Base-by-base conservation (phyloP, 2,797 vertebrate genomes). In the Fistularia tabacaria region DNA sequence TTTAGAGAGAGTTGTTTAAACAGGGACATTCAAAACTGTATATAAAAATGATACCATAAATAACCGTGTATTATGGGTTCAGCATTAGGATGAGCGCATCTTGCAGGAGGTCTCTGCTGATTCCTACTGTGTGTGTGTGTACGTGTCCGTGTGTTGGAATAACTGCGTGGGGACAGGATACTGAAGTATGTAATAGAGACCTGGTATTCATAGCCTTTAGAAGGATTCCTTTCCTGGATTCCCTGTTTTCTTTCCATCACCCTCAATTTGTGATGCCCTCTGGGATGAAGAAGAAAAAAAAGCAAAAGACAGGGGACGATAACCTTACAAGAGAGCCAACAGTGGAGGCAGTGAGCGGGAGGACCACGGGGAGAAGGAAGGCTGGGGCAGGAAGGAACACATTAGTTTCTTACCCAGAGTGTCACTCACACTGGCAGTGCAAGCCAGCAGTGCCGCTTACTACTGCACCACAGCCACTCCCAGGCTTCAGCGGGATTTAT, bases 181-280 rank as follows among this genome's bases (percentile, higher is more conserved):
- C 43, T 74, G 73, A 73, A 76, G 75, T 82, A 69, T 51, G 51
- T 82, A 88, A 87, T 81, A 71, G 79, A 82, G 71, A 82, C 77
- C 76, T 40, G 48, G 62, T 58, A 70, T 77, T 81, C 61, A 49
- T 46, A 62, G 69, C 53, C 5, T 74, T n/a, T 59, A 69, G 66
- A 80, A 74, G 57, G 78, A 84, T 68, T 62, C 67, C 66, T 82
- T 59, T 71, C 48, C 76, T 45, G 59, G 36, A 12, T 13, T 46
- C 56, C 13, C 57, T 39, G 49, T 57, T 52, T 42, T 60, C 57
- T 61, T 56, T 55, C 39, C 43, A 45, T 73, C 62, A 49, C 46
- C 39, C 49, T 14, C 38, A 57, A 14, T 61, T 62, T 65, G 62
- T 38, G 52, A 66, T 7, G 37, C 57, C 59, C 52, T 58, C 54